phyloP scores from a whole-genome alignment of 2,113 vertebrate species.

The Oreocharis arfaki region DNA sequence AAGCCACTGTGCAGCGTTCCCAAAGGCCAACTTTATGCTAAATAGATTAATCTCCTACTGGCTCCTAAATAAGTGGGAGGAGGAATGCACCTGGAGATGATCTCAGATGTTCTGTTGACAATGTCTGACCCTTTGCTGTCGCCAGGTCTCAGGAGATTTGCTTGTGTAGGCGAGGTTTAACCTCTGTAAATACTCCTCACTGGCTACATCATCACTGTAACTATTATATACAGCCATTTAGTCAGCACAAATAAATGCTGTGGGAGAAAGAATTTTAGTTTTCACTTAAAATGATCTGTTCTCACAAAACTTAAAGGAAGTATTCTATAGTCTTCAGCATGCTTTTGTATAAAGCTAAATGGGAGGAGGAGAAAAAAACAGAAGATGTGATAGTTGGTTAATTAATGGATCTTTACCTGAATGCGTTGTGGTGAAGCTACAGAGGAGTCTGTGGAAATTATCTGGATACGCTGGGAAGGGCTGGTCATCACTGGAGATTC shows the following conservation, averaged over 20 bases:
- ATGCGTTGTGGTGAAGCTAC: constrained; percentile 87
- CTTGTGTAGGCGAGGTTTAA: neutral
- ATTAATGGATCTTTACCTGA: constrained; percentile 76
- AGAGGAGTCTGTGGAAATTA: constrained; percentile 87
- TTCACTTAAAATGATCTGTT: neutral
- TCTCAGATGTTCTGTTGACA: neutral
- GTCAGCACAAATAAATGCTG: neutral
- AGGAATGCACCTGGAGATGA: neutral
- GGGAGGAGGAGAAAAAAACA: neutral
- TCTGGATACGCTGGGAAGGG: constrained; percentile 91
- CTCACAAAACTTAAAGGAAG: neutral
- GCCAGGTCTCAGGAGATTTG: neutral
- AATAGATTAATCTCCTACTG: neutral
- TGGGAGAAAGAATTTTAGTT: neutral
- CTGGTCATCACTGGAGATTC: constrained; percentile 90
- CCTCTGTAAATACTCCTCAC: neutral
- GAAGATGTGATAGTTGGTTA: neutral
- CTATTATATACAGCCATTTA: neutral
- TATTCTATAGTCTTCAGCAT: neutral
- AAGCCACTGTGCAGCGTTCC: neutral
- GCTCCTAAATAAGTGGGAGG: neutral
- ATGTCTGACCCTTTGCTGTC: neutral
- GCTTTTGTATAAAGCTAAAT: neutral
- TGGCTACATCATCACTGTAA: neutral
- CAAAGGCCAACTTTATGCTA: neutral